Base-by-base conservation (phyloP, 1,140 invertebrate species). In the Mesaphorura yosii region DNA sequence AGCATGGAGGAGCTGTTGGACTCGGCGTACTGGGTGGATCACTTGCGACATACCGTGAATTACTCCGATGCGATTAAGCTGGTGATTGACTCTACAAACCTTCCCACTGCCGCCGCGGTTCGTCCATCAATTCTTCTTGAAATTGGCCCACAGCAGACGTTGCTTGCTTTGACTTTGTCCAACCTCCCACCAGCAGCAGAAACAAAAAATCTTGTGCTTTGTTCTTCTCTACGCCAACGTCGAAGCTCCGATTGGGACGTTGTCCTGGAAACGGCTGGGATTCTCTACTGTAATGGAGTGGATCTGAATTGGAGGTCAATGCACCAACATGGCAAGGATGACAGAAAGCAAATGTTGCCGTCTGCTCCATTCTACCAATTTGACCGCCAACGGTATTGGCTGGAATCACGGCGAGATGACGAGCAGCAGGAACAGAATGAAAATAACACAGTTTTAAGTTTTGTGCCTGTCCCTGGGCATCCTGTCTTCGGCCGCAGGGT, bases 301-400 rank as follows among this genome's bases (percentile, higher is more conserved):
- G 27, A 51, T 22, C 51, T 28, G 51, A 14, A 15, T 12, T 46
- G 31, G 34, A 23, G 28, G 46, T 37, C 48, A 12, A 7, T 31
- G n/a, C 42, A 14, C 31, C 48, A 39, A 12, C 10, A 15, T 12
- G 17, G 55, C 12, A 31, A 45, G 28, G 2, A 49, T 17, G 45
- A 17, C 0, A 34, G 19, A 17, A 22, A 41, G 1, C 51, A 57
- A 40, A 6, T 48, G 0, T n/a, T 17, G 3, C 44, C 52, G 10
- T 50, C 55, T 3, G 22, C 23, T n/a, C n/a, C n/a, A n/a, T n/a
- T n/a, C 12, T 57, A 57, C 28, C 49, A 42, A 2, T 57, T 57
- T 28, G 34, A 46, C 5, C 19, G 49, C 2, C 22, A 51, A 29
- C 6, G 14, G 3, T 42, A 12, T 44, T 51, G 49, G 49, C 44